Conservation (phyloP, 2,797 vertebrate species). For the Falco berigora region DNA sequence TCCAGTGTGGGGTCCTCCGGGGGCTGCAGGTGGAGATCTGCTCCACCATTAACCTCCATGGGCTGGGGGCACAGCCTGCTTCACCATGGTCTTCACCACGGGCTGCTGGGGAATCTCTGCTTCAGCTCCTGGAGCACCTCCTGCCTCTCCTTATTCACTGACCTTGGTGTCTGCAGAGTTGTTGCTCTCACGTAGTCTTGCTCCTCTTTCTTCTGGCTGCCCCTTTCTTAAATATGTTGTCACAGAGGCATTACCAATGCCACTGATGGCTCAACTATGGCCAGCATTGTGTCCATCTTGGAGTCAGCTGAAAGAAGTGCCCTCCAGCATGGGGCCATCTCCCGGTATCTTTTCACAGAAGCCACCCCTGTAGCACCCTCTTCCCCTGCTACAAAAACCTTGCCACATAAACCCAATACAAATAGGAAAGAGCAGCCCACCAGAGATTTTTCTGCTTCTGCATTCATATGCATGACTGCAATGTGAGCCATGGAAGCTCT, state of each 20-base stretch:
- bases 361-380: neutral
- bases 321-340: accelerated
- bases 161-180: too few species aligned
- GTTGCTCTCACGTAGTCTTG: neutral
- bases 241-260: neutral
- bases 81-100: accelerated
- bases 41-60: neutral
- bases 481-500: neutral
- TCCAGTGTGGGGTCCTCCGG: accelerated
- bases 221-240: neutral
- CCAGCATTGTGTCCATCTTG: neutral
- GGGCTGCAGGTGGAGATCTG: neutral
- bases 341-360: neutral
- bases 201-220: neutral
- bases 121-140: too few species aligned
- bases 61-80: neutral
- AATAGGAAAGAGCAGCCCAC: neutral
- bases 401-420: neutral
- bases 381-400: accelerated
- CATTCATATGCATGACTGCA: neutral
- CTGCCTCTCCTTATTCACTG: too few species aligned
- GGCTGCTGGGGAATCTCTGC: neutral
- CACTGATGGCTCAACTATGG: neutral
- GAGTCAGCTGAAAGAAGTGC: neutral
- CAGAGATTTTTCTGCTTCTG: neutral